Evolutionary conservation across 2,888 invertebrate genomes (phyloP).

Genomic region (Lysandra coridon): DNA sequence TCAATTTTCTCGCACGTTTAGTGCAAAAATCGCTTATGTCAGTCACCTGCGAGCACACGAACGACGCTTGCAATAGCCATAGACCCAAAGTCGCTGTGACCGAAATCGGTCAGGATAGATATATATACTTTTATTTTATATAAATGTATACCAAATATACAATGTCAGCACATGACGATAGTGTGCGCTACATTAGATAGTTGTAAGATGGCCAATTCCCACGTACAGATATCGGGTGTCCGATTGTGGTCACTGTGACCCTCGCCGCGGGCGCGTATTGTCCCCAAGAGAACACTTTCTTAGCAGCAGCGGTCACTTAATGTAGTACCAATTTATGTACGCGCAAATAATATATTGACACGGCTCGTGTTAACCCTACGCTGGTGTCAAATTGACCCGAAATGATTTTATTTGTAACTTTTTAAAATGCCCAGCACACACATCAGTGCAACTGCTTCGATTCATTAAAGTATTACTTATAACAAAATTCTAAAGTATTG

Average conservation of each 20-base stretch:
- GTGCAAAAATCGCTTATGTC: too few relatives aligned
- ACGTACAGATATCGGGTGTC: conserved; percentile 68
- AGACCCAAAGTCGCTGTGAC: too few relatives aligned
- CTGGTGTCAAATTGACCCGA: not conserved
- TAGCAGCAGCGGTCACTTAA: conserved; percentile 47
- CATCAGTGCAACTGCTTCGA: not conserved
- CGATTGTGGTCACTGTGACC: conserved; percentile 61
- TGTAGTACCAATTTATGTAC: conserved; percentile 24
- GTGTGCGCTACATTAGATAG: conserved; percentile 29
- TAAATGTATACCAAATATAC: too few relatives aligned
- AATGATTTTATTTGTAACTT: not conserved
- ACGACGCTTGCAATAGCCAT: too few relatives aligned
- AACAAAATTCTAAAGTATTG: too few relatives aligned
- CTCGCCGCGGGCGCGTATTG: conserved; percentile 58
- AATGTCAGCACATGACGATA: not conserved
- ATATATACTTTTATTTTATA: too few relatives aligned
- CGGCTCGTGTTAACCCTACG: conserved; percentile 11
- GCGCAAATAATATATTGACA: conserved; percentile 20
- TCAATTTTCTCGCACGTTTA: too few relatives aligned
- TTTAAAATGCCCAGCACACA: not conserved
- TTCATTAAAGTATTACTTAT: too few relatives aligned
- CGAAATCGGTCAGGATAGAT: too few relatives aligned
- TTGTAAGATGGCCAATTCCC: conserved; percentile 44
- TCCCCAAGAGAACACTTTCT: conserved; percentile 65
- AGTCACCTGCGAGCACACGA: too few relatives aligned